Conservation (phyloP, 2,888 invertebrate species). For the Meteorus cinctellus region DNA sequence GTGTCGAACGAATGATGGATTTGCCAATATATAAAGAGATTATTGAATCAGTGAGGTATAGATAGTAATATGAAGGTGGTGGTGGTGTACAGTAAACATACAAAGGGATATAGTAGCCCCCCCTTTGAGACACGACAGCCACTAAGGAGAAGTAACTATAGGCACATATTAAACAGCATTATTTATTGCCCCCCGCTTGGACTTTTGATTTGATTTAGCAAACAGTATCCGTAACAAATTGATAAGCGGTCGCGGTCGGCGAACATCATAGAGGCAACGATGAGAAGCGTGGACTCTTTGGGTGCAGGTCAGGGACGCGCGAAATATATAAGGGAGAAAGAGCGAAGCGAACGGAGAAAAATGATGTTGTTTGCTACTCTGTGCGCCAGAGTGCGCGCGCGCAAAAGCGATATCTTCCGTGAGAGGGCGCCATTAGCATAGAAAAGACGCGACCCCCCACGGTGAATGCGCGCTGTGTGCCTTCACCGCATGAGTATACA, state of each 20-base stretch:
- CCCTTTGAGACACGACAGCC: constrained; percentile 35
- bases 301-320: constrained; percentile 68
- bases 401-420: constrained; percentile 60
- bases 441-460: constrained; percentile 67
- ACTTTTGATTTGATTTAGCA: constrained; percentile 69
- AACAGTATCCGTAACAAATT: constrained; percentile 72
- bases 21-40: constrained; percentile 61
- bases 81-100: constrained; percentile 1
- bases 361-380: constrained; percentile 46
- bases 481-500: constrained; percentile 59
- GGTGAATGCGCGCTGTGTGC: constrained; percentile 58
- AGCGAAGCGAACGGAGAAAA: constrained; percentile 21
- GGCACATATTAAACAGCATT: constrained; percentile 70
- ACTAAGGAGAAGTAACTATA: constrained; percentile 37
- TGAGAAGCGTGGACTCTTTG: constrained; percentile 44
- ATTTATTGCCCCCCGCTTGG: constrained; percentile 63
- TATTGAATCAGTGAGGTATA: not conserved
- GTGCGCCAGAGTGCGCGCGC: constrained; percentile 35
- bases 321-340: constrained; percentile 38
- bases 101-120: constrained; percentile 25
- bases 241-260: constrained; percentile 71
- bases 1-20: constrained; percentile 56
- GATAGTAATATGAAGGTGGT: not conserved
- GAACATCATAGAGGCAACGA: constrained; percentile 63
- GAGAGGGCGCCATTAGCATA: constrained; percentile 73